These are phyloP conservation scores for Aplidium turbinatum DNA, from an alignment of 23 tunicate species.

Conservation along the genomic window DNA sequence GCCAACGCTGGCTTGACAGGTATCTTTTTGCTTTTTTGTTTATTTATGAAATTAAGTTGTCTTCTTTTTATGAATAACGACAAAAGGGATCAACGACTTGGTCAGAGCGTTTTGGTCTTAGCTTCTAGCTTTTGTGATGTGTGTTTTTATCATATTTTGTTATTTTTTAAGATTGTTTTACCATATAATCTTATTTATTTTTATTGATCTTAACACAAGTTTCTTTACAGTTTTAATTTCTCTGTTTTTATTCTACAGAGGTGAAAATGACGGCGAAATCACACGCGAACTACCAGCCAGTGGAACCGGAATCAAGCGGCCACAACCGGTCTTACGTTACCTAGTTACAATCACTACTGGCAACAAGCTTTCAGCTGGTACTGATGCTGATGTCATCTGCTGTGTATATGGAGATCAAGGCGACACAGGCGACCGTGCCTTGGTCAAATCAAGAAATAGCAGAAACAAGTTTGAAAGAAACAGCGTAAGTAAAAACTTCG, in stretches of 20 bases:
- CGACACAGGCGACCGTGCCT: slow-evolving; percentile 91
- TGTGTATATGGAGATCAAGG: slow-evolving; percentile 92
- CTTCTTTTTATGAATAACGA: no score
- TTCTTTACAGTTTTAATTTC: no score
- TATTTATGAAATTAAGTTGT: no score
- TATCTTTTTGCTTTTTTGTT: no score
- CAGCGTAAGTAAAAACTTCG: slow-evolving; percentile 50
- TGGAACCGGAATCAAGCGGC: slow-evolving; percentile 73
- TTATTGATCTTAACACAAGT: no score
- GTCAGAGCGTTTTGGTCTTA: no score
- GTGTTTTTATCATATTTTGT: no score
- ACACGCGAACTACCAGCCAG: slow-evolving; percentile 95
- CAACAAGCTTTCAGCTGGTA: slow-evolving; percentile 93
- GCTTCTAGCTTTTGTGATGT: no score
- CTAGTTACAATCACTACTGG: slow-evolving; percentile 88
- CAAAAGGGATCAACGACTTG: no score
- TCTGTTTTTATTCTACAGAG: slow-evolving; percentile 24
- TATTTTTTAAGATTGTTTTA: no score
- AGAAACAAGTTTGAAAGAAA: slow-evolving; percentile 79
- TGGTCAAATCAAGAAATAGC: slow-evolving; percentile 60
- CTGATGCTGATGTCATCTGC: slow-evolving; percentile 92
- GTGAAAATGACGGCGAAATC: slow-evolving; percentile 86
- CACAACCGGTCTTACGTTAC: slow-evolving; percentile 73
- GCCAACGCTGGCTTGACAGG: slow-evolving; percentile 86
- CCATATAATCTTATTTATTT: no score